Conservation (phyloP, 2,113 vertebrate genomes). For the Pachycephala philippinensis region DNA sequence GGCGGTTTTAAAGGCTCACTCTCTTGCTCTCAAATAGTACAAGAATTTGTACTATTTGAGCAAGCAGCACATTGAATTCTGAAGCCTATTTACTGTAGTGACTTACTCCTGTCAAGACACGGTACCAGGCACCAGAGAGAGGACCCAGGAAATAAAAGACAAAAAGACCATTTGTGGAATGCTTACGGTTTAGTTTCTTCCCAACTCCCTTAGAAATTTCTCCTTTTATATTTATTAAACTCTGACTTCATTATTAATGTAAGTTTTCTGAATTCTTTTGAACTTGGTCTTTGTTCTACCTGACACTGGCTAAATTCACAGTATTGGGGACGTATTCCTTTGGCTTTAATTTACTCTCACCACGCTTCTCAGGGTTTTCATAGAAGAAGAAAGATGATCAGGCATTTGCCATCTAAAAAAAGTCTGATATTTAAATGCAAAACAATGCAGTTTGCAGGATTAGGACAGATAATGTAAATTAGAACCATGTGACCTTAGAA, state of each 20-base stretch:
- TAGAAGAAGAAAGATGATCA: background rate
- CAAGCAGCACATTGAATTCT: background rate
- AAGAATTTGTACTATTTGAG: no score
- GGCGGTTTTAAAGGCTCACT: background rate
- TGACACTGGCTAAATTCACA: background rate
- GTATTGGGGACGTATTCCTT: fast-evolving
- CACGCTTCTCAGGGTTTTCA: background rate
- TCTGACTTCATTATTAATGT: background rate
- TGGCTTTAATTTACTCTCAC: background rate
- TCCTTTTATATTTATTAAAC: background rate
- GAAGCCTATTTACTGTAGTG: no score
- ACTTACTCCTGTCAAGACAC: background rate
- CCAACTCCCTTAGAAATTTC: background rate
- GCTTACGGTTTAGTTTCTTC: background rate
- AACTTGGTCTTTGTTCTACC: background rate
- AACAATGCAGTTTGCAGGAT: background rate
- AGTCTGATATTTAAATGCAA: background rate
- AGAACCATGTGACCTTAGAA: background rate
- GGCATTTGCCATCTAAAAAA: background rate
- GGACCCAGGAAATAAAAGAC: background rate
- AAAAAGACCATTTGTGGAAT: background rate
- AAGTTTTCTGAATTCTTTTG: background rate
- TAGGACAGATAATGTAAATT: background rate
- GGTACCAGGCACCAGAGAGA: background rate
- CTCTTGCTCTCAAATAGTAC: background rate